phyloP scores from a whole-genome alignment of 2,797 vertebrate genomes.

The Limnodromus scolopaceus region DNA sequence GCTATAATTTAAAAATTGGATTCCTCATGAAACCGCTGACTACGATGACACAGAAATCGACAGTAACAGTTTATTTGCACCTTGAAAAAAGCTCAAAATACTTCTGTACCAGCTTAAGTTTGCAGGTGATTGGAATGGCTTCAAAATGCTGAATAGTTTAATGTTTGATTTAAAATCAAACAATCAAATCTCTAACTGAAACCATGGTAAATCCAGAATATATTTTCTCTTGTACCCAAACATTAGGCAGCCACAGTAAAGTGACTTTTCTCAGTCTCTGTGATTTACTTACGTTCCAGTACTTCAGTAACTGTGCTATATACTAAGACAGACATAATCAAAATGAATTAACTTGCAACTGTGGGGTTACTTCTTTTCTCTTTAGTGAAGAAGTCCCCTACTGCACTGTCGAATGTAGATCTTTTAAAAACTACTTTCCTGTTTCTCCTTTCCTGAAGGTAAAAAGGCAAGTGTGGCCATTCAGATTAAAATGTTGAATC shows the following conservation, averaged over 20 bases:
- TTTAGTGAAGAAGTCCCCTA: background rate
- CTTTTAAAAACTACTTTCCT: background rate
- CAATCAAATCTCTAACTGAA: constrained; percentile 50
- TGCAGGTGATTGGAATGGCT: background rate
- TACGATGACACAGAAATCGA: background rate
- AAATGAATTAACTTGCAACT: background rate
- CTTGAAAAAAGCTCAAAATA: background rate
- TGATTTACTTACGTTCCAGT: background rate
- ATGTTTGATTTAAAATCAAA: background rate
- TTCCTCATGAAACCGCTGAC: constrained; percentile 1
- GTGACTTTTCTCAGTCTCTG: constrained; percentile 6
- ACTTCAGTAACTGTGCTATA: background rate
- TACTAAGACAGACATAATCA: constrained; percentile 15
- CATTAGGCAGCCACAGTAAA: background rate
- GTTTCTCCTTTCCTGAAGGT: background rate
- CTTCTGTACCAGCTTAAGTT: background rate
- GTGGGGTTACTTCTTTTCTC: no score
- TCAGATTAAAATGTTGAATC: background rate
- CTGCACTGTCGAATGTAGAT: background rate
- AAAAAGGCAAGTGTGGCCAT: background rate
- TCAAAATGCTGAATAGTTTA: constrained; percentile 26
- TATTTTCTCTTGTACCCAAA: constrained; percentile 51
- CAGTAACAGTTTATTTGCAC: background rate
- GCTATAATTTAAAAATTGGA: background rate
- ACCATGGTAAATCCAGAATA: constrained; percentile 9